Evolutionary conservation across 37 sponge, comb jelly and placozoan species (phyloP).

Genomic region (Crambe crambe): DNA sequence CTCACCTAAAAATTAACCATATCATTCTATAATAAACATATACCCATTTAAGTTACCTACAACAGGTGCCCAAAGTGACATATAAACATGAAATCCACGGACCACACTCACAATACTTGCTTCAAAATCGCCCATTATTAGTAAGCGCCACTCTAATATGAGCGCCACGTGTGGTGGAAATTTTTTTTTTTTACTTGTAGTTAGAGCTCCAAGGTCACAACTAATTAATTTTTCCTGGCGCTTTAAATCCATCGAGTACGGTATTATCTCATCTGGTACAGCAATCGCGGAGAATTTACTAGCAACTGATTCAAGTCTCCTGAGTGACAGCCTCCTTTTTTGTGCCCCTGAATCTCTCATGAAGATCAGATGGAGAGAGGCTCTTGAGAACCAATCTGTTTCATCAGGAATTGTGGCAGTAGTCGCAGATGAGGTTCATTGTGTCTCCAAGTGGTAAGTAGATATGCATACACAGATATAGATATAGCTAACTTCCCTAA

Average conservation of each 20-base stretch:
- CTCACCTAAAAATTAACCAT: not conserved
- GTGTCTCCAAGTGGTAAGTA: no score
- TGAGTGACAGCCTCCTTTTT: no score
- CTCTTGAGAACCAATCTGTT: no score
- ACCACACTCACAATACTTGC: not conserved
- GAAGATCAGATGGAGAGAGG: no score
- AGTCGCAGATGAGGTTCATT: no score
- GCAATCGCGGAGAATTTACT: no score
- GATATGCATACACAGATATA: not conserved
- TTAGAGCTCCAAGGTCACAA: not conserved
- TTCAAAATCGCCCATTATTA: not conserved
- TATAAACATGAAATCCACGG: not conserved
- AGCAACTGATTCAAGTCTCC: no score
- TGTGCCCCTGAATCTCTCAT: no score
- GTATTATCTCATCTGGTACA: no score
- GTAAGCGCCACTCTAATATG: not conserved
- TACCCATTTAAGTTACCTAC: not conserved
- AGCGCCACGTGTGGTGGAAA: not conserved
- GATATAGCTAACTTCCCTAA: conserved; percentile 17
- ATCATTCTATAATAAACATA: not conserved
- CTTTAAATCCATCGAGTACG: not conserved
- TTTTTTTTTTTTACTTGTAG: not conserved
- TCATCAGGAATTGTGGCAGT: no score
- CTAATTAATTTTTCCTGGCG: not conserved
- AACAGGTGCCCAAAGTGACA: not conserved